Evolutionary conservation across 2,797 vertebrate species (phyloP), one percentile per base, ranked within the genome.

Genomic region (Gila robusta): DNA sequence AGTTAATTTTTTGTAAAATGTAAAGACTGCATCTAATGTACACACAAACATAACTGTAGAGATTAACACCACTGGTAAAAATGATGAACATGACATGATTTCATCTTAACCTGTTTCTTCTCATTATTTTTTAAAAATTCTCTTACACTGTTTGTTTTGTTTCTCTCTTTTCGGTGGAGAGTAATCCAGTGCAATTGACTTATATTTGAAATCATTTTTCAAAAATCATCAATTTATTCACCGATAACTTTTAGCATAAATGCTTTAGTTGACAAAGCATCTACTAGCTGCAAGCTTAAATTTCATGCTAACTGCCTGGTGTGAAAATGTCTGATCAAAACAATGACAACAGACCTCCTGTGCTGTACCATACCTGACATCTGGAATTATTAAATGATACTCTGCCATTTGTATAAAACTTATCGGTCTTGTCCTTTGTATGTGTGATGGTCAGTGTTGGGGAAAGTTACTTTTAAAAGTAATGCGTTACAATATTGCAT

Each of bases 321-420:
- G 94, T 95, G 93, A 94, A 93, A 96, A 94, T 32, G n/a, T 28
- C 71, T 28, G n/a, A 49, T 71, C 69, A 44, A 26, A 95, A 95
- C 92, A 96, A 95, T 66, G 28, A 66, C 64, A 17, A 66, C 28
- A 66, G 28, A 66, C 28, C 14, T 96, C 94, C 94, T 95, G 94
- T 95, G 92, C 96, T 96, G 94, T 95, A 96, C 90, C 93, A 96
- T 95, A 94, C 93, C 93, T 92, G 94, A 94, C 94, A 95, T 95
- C 96, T 96, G 96, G 96, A 96, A 95, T 96, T 96, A 95, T 95
- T 92, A 96, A 97, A 97, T 96, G 96, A 97, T 95, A 96, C 95
- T 96, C 95, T 97, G 96, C 95, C 91, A 86, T 94, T 96, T 95
- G 93, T 95, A 95, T 92, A 91, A 94, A 94, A 91, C 91, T 8